phyloP scores from a whole-genome alignment of 2,113 vertebrate genomes.

The Beaufortia kweichowensis region DNA sequence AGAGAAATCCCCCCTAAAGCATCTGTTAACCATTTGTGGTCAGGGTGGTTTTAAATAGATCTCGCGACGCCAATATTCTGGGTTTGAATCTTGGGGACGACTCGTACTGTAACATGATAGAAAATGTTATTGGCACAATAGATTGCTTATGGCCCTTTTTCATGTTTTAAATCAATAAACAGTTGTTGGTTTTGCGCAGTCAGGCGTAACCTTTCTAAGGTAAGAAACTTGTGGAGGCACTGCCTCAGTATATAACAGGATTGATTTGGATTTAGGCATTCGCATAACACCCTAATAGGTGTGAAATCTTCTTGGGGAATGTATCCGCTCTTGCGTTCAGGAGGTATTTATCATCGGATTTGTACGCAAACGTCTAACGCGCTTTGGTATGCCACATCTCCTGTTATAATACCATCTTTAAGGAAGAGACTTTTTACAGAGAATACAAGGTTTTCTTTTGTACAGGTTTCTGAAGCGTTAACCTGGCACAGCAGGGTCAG shows the following conservation, averaged over 20 bases:
- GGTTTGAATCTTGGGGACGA: too few relatives aligned
- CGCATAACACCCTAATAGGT: conserved; percentile 44
- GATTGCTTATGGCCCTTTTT: conserved; percentile 16
- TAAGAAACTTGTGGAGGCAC: conserved; percentile 16
- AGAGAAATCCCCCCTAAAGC: conserved; percentile 64
- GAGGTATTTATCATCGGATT: conserved; percentile 45
- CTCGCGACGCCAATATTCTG: too few relatives aligned
- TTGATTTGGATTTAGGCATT: conserved; percentile 43
- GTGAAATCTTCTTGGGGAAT: conserved; percentile 53
- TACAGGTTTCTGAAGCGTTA: neutral
- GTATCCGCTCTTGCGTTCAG: conserved; percentile 25
- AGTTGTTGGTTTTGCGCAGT: neutral
- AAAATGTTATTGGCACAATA: too few relatives aligned
- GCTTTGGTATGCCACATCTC: neutral
- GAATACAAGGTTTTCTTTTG: neutral
- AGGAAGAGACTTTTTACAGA: neutral
- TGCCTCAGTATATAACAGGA: conserved; percentile 38
- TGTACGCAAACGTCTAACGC: conserved; percentile 40
- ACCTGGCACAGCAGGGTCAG: neutral
- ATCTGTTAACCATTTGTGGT: conserved; percentile 69
- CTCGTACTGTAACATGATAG: too few relatives aligned
- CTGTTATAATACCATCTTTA: conserved; percentile 13
- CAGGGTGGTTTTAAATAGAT: neutral
- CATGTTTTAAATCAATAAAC: conserved; percentile 18
- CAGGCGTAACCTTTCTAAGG: neutral